Conservation (phyloP, 2,888 invertebrate genomes). For the Druceiella hillmani region DNA sequence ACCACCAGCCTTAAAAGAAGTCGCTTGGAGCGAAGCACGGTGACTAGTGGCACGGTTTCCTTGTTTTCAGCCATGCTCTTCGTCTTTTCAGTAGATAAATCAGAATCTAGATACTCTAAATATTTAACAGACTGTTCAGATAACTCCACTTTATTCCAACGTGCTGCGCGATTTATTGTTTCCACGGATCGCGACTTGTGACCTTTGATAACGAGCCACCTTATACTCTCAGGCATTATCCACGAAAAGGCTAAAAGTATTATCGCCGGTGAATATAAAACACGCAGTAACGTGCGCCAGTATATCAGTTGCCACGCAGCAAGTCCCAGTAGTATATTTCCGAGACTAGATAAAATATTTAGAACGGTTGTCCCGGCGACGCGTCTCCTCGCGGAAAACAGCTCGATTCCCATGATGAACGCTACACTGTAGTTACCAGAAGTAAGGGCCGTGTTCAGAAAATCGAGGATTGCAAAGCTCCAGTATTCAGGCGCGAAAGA, state of each 20-base stretch:
- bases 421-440: conserved; percentile 49
- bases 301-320: conserved; percentile 1
- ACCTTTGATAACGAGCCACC: not conserved
- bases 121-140: not conserved
- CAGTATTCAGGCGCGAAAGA: conserved; percentile 45
- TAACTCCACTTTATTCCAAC: not conserved
- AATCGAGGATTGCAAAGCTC: conserved; percentile 46
- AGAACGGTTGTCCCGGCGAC: not conserved
- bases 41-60: not conserved
- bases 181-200: not conserved
- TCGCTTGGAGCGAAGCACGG: not conserved
- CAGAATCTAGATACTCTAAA: not conserved
- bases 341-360: not conserved
- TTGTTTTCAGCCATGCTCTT: not conserved
- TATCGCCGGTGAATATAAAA: not conserved
- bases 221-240: not conserved
- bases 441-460: conserved; percentile 45
- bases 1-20: conserved; percentile 29
- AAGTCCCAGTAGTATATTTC: not conserved
- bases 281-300: not conserved
- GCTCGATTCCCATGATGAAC: conserved; percentile 32
- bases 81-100: not conserved
- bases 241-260: not conserved
- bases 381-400: not conserved
- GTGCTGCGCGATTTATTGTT: not conserved